These are phyloP conservation scores for Adrianichthys oophorus DNA, from an alignment of 2,797 vertebrate genomes.

Conservation along the genomic window DNA sequence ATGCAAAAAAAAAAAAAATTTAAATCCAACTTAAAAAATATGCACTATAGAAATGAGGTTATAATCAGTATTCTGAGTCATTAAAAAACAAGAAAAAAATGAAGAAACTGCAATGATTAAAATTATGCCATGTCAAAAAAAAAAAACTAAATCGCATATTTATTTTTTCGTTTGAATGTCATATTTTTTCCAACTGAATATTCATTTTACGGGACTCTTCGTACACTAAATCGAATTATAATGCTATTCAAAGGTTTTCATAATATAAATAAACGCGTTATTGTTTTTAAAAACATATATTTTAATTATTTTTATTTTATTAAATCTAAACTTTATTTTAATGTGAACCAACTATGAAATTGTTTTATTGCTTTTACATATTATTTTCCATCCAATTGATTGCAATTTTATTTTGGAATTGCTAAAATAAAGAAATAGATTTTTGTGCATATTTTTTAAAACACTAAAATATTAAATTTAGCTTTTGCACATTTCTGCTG, in stretches of 20 bases:
- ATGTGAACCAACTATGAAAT: neutral
- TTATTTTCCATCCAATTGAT: neutral
- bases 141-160: conserved; percentile 3
- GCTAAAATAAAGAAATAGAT: neutral
- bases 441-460: neutral
- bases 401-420: conserved; percentile 2
- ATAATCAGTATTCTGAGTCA: too few species aligned
- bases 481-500: neutral
- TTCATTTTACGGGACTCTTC: too few species aligned
- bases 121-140: neutral
- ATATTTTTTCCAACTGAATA: neutral
- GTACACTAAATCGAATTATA: too few species aligned
- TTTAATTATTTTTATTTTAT: too few species aligned
- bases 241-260: neutral
- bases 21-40: too few species aligned
- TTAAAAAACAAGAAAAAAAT: too few species aligned
- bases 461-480: conserved; percentile 13
- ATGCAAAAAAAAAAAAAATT: too few species aligned
- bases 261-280: too few species aligned
- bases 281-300: too few species aligned
- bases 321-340: conserved; percentile 4
- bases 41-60: too few species aligned
- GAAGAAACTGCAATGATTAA: neutral
- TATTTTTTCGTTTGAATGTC: conserved; percentile 3
- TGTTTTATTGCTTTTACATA: neutral